Base-by-base conservation (phyloP, 2,113 vertebrate species). In the Dolichotis patagonum region DNA sequence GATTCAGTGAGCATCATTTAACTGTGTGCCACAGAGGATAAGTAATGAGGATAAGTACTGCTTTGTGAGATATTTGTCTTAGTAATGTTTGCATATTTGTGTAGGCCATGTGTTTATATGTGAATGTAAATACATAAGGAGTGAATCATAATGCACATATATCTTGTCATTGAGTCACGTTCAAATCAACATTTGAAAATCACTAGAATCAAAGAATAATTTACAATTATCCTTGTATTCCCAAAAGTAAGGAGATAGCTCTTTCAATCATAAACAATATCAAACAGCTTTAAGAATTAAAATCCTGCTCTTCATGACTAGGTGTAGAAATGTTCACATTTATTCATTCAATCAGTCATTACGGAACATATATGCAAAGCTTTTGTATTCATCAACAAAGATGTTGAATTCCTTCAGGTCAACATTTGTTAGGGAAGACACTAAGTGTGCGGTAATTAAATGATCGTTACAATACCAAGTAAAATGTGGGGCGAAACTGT, bases 251-350 rank as follows among this genome's bases (percentile, higher is more conserved):
- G 32, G 12, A 91, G 88, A 54, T 85, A 3, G 4, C 77, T 73
- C 41, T 8, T 81, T 0, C 7, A 89, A n/a, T 67, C 26, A 52
- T n/a, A 84, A 13, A 67, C 7, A 88, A 13, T 67, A 30, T 17
- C 84, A 80, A 85, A 5, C 11, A 41, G n/a, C 89, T 96, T 95
- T 87, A 86, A 20, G 88, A 88, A 89, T 92, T 80, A 26, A 63
- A 78, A 56, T 78, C n/a, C 24, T 30, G 22, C 28, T 94, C 49
- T 84, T 67, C 13, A 60, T 83, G 83, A 73, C 22, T 41, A 16
- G 46, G 22, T 90, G 14, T 20, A 82, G 5, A 14, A 86, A 46
- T 32, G 60, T 97, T 95, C 94, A 0, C 6, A 30, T 52, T 65
- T 3, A 78, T 85, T 83, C 16, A 38, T 46, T 92, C 24, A 85